Evolutionary conservation across 2,888 invertebrate genomes (phyloP).

Genomic region (Mimachlamys varia): DNA sequence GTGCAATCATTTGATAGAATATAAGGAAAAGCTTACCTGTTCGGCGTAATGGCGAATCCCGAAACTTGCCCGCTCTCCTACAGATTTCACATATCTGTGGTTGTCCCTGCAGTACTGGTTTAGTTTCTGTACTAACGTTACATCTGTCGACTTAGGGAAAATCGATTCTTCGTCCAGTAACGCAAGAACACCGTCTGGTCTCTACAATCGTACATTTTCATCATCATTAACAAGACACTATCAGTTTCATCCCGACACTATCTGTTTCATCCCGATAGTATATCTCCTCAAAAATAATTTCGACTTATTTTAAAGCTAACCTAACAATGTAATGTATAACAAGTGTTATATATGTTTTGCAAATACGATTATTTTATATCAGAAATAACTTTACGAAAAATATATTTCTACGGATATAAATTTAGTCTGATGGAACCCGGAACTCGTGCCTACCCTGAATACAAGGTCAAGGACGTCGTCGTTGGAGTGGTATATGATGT

Average conservation of each 20-base stretch:
- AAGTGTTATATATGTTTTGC: too few relatives aligned
- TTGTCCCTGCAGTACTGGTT: slow-evolving; percentile 63
- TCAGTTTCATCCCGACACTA: too few relatives aligned
- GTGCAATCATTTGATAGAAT: neutral
- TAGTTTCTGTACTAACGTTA: slow-evolving; percentile 65
- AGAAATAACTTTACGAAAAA: too few relatives aligned
- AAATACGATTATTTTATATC: too few relatives aligned
- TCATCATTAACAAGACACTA: too few relatives aligned
- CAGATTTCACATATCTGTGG: slow-evolving; percentile 55
- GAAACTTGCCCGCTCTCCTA: slow-evolving; percentile 59
- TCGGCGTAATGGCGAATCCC: slow-evolving; percentile 69
- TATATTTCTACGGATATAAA: too few relatives aligned
- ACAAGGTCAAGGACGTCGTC: slow-evolving; percentile 68
- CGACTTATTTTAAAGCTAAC: too few relatives aligned
- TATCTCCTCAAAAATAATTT: too few relatives aligned
- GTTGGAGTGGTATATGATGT: slow-evolving; percentile 69
- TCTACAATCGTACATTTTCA: slow-evolving; percentile 51
- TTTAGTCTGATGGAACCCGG: neutral
- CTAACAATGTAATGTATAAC: too few relatives aligned
- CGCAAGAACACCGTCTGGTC: slow-evolving; percentile 66
- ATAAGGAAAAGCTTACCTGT: slow-evolving; percentile 57
- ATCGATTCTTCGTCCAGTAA: slow-evolving; percentile 70
- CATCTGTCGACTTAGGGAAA: slow-evolving; percentile 69
- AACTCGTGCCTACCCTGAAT: slow-evolving; percentile 62
- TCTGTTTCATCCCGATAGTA: too few relatives aligned